Percentiles rank a stretch among this genome's conserved stretches.
Conservation (phyloP, 2,797 vertebrate genomes). For the Phalloptychus januarius region DNA sequence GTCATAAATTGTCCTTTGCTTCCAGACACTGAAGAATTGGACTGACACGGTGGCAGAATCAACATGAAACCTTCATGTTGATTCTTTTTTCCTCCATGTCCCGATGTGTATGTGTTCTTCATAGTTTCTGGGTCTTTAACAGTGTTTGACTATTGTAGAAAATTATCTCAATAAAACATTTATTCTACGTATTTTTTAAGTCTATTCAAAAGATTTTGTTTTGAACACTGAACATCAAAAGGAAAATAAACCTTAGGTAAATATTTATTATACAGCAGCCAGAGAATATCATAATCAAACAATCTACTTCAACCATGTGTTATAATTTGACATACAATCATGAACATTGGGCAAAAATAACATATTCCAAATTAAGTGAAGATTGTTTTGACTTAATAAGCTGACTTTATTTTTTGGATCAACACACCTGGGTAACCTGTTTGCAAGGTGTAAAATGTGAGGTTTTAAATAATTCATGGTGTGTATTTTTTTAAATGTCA, state of each 20-base stretch:
- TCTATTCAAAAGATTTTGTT: not conserved
- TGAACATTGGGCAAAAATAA: not conserved
- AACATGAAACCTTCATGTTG: not conserved
- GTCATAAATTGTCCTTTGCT: not conserved
- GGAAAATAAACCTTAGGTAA: not conserved
- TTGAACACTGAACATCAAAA: not conserved
- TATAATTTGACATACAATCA: not conserved
- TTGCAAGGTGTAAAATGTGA: not conserved
- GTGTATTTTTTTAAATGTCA: too few relatives aligned
- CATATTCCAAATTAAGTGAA: not conserved
- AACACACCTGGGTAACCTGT: not conserved
- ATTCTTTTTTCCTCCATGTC: not conserved
- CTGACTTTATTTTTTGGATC: not conserved
- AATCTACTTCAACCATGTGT: not conserved
- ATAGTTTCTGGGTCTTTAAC: not conserved
- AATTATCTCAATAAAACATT: not conserved
- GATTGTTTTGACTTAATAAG: not conserved
- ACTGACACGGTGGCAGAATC: not conserved
- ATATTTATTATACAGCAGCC: not conserved
- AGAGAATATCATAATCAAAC: not conserved
- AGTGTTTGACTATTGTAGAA: not conserved
- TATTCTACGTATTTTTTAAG: not conserved
- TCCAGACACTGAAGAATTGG: not conserved
- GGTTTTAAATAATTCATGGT: too few relatives aligned
- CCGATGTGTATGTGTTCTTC: not conserved